phyloP scores from a whole-genome alignment of 2,888 invertebrate genomes.

The Eilema caniola region DNA sequence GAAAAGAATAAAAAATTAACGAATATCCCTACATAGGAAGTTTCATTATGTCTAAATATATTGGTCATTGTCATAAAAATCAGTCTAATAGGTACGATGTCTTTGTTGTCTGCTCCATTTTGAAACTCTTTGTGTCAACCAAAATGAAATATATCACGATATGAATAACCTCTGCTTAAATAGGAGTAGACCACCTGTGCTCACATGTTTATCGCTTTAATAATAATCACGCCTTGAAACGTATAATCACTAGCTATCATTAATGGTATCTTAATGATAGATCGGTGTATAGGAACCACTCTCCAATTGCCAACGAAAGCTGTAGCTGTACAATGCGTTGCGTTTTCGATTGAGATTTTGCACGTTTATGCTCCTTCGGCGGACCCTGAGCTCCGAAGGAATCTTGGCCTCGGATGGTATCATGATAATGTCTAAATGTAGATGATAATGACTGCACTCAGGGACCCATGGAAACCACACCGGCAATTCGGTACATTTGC shows the following conservation, averaged over 20 bases:
- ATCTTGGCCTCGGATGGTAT: too few relatives aligned
- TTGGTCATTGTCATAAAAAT: too few relatives aligned
- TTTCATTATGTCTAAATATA: too few relatives aligned
- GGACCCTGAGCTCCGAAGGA: too few relatives aligned
- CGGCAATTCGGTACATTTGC: too few relatives aligned
- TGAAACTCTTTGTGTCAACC: neutral
- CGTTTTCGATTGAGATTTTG: neutral
- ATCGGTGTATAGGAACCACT: neutral
- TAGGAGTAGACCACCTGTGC: constrained; percentile 1
- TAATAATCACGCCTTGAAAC: neutral
- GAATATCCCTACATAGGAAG: too few relatives aligned
- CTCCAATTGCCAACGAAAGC: neutral
- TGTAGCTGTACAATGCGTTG: neutral
- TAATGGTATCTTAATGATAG: constrained; percentile 5
- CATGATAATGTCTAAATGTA: too few relatives aligned
- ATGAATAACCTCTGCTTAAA: neutral
- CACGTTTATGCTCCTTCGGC: too few relatives aligned
- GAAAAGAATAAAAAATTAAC: too few relatives aligned
- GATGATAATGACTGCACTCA: too few relatives aligned
- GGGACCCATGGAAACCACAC: too few relatives aligned
- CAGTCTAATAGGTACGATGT: too few relatives aligned
- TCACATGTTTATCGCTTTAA: neutral
- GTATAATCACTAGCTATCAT: neutral
- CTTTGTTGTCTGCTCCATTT: neutral
- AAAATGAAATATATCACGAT: neutral